Conservation (phyloP, 2,888 invertebrate genomes). For the Vanessa cardui region DNA sequence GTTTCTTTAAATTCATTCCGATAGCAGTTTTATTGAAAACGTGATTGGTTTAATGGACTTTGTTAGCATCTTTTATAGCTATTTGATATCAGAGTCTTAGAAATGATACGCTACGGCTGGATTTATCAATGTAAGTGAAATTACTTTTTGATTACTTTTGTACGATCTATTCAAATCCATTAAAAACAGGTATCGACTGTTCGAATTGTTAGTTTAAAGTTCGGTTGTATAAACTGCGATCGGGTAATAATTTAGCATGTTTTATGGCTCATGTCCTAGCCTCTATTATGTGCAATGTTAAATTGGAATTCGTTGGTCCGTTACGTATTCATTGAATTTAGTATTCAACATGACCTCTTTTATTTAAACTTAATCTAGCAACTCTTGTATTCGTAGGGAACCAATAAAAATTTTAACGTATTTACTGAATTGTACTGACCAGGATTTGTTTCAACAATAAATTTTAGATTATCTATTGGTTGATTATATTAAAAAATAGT, state of each 20-base stretch:
- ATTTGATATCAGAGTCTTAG: slow-evolving; percentile 13
- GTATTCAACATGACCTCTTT: slow-evolving; percentile 29
- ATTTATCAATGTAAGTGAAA: slow-evolving; percentile 30
- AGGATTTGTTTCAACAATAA: too few relatives aligned
- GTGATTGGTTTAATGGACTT: slow-evolving; percentile 72
- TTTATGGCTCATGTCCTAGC: slow-evolving; percentile 40
- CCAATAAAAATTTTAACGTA: not conserved
- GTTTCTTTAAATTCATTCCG: slow-evolving; percentile 61
- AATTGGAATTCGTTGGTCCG: slow-evolving; percentile 40
- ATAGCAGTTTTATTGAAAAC: slow-evolving; percentile 70
- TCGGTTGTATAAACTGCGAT: slow-evolving; percentile 39
- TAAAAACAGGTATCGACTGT: slow-evolving; percentile 30
- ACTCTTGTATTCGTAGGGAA: not conserved
- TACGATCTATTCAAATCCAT: slow-evolving; percentile 30
- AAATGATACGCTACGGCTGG: slow-evolving; percentile 16
- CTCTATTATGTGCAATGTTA: slow-evolving; percentile 41
- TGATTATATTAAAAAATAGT: too few relatives aligned
- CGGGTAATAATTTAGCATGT: slow-evolving; percentile 42
- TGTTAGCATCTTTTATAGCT: slow-evolving; percentile 40
- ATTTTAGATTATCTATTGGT: too few relatives aligned
- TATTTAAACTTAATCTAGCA: slow-evolving; percentile 6
- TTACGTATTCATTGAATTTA: slow-evolving; percentile 39
- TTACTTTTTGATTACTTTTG: slow-evolving; percentile 31
- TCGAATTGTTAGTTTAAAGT: slow-evolving; percentile 41
- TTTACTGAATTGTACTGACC: not conserved